A percentile compares a stretch with the other conserved stretches of the same genome.
Conservation (phyloP, 2,888 invertebrate genomes). For the Leucoptera coffeella region DNA sequence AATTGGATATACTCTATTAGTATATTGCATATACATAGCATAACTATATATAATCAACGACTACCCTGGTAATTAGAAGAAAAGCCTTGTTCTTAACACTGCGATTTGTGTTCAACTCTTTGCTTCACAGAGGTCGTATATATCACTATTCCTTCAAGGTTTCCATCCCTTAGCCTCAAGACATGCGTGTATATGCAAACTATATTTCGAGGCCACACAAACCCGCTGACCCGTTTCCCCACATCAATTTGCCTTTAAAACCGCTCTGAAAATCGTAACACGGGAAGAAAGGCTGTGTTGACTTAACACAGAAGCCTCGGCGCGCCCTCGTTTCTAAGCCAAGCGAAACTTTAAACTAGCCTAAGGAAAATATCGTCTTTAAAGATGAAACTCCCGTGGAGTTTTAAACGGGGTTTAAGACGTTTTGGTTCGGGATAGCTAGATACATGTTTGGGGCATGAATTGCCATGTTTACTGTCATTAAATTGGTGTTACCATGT, state of each 20-base stretch:
- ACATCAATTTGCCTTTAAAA: slow-evolving; percentile 47
- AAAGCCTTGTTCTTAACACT: too few species aligned
- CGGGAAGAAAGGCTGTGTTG: slow-evolving; percentile 43
- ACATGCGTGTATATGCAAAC: too few species aligned
- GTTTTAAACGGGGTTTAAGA: slow-evolving; percentile 11
- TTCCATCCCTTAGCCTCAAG: too few species aligned
- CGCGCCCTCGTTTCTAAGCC: slow-evolving; percentile 28
- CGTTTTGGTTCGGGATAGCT: slow-evolving; percentile 15
- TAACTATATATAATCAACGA: too few species aligned
- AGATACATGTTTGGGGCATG: slow-evolving; percentile 30
- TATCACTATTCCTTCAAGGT: too few species aligned
- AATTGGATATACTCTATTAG: too few species aligned
- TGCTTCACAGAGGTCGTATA: too few species aligned
- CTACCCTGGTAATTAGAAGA: too few species aligned
- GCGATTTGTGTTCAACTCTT: too few species aligned
- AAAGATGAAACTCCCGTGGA: slow-evolving; percentile 22
- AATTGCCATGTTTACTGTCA: slow-evolving; percentile 35
- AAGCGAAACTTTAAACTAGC: slow-evolving; percentile 18
- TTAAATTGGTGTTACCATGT: slow-evolving; percentile 33
- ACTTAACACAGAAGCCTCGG: slow-evolving; percentile 40
- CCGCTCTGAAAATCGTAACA: slow-evolving; percentile 22
- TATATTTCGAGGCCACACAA: too few species aligned
- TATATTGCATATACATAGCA: too few species aligned
- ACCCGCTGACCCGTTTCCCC: slow-evolving; percentile 46
- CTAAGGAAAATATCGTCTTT: slow-evolving; percentile 24